Conservation (phyloP, 2,888 invertebrate genomes). For the Amitus sp. region DNA sequence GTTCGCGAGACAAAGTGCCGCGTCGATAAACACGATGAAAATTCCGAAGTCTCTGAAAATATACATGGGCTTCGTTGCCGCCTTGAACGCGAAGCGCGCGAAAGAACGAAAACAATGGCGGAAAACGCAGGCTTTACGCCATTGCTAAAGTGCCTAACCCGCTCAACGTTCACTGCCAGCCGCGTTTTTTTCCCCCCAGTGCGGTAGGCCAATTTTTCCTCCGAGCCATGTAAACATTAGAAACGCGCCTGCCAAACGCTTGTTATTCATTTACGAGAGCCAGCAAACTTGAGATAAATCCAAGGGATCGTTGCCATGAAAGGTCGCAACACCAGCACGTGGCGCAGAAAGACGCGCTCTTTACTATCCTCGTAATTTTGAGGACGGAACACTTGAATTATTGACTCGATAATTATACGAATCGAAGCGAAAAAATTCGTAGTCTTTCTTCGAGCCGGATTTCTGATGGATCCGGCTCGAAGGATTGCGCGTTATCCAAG, state of each 20-base stretch:
- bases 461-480: too few relatives aligned
- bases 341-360: not conserved
- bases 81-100: too few relatives aligned
- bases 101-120: constrained; percentile 10
- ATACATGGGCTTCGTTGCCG: too few relatives aligned
- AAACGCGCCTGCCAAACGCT: constrained; percentile 57
- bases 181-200: constrained; percentile 45
- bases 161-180: constrained; percentile 59
- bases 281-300: constrained; percentile 39
- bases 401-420: too few relatives aligned
- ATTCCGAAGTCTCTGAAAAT: constrained; percentile 58
- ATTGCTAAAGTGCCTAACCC: constrained; percentile 54
- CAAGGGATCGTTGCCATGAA: constrained; percentile 14
- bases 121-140: not conserved
- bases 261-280: constrained; percentile 39
- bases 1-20: too few relatives aligned
- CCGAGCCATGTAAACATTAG: constrained; percentile 61
- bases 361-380: too few relatives aligned
- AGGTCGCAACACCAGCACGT: not conserved
- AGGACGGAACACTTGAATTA: too few relatives aligned
- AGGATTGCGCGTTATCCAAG: too few relatives aligned
- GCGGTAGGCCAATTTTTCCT: constrained; percentile 62
- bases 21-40: constrained; percentile 59
- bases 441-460: too few relatives aligned
- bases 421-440: too few relatives aligned